Conservation (phyloP, 1,140 invertebrate genomes). For the Hesperophylax magnus region DNA sequence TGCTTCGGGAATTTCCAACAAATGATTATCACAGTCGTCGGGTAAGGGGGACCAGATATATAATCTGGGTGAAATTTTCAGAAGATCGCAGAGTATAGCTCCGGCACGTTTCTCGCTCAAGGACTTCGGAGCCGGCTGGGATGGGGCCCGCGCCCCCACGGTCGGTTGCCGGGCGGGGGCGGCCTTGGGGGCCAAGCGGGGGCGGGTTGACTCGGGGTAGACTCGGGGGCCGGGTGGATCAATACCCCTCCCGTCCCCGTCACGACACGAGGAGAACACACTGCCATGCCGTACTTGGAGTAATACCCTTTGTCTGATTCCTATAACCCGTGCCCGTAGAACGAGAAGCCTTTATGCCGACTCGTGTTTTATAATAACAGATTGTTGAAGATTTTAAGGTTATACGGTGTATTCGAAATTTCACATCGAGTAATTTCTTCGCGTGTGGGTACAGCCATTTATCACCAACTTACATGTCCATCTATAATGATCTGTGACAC, state of each 20-base stretch:
- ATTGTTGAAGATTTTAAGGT: no score
- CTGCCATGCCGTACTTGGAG: constrained; percentile 7
- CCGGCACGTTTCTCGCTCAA: constrained; percentile 22
- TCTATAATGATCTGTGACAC: no score
- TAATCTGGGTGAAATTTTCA: constrained; percentile 10
- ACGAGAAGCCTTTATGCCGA: neutral
- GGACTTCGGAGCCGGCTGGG: constrained; percentile 21
- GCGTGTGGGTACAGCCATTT: no score
- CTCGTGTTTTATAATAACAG: neutral
- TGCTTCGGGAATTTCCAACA: no score
- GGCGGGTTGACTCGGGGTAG: constrained; percentile 26
- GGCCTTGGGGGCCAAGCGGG: constrained; percentile 32
- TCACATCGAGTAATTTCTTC: no score
- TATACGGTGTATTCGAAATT: no score
- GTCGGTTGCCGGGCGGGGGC: neutral
- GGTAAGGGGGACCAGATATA: neutral
- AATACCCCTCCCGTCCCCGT: constrained; percentile 31
- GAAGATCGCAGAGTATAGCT: neutral
- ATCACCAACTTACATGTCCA: no score
- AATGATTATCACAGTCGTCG: no score
- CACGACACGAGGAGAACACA: constrained; percentile 19
- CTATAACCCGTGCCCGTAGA: neutral
- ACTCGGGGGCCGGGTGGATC: constrained; percentile 41
- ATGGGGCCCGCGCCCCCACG: constrained; percentile 23
- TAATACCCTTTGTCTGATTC: constrained; percentile 12